Evolutionary conservation across 2,888 invertebrate species (phyloP).

Genomic region (Dascillus cervinus): DNA sequence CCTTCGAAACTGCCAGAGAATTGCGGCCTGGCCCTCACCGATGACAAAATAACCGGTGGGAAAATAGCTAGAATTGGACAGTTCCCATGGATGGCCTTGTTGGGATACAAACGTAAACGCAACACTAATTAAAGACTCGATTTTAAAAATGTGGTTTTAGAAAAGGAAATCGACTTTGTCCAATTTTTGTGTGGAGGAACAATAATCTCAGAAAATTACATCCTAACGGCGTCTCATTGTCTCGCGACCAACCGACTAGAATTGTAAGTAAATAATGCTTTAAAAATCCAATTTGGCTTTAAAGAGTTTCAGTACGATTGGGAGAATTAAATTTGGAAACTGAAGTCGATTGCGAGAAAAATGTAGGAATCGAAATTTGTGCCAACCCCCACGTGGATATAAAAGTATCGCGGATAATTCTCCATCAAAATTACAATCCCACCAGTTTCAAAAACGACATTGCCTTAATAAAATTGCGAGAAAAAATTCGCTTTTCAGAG

Average conservation of each 20-base stretch:
- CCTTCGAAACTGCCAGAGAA: constrained; percentile 13
- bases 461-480: constrained; percentile 32
- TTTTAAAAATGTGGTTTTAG: constrained; percentile 10
- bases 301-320: constrained; percentile 49
- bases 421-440: constrained; percentile 31
- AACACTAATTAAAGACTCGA: not conserved
- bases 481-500: constrained; percentile 26
- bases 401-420: constrained; percentile 25
- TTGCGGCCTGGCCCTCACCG: constrained; percentile 17
- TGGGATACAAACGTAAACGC: constrained; percentile 37
- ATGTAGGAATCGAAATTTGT: constrained; percentile 21
- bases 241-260: constrained; percentile 17
- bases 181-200: constrained; percentile 32
- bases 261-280: constrained; percentile 22
- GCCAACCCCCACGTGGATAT: constrained; percentile 31
- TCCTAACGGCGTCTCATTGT: constrained; percentile 33
- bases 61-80: constrained; percentile 44
- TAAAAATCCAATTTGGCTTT: constrained; percentile 13
- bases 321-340: constrained; percentile 50
- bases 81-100: constrained; percentile 53
- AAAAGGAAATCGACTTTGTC: constrained; percentile 11
- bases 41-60: constrained; percentile 43
- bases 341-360: constrained; percentile 41
- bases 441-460: constrained; percentile 37
- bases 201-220: constrained; percentile 24